Evolutionary conservation across 2,888 invertebrate genomes (phyloP).

Genomic region (Parnassius smintheus): DNA sequence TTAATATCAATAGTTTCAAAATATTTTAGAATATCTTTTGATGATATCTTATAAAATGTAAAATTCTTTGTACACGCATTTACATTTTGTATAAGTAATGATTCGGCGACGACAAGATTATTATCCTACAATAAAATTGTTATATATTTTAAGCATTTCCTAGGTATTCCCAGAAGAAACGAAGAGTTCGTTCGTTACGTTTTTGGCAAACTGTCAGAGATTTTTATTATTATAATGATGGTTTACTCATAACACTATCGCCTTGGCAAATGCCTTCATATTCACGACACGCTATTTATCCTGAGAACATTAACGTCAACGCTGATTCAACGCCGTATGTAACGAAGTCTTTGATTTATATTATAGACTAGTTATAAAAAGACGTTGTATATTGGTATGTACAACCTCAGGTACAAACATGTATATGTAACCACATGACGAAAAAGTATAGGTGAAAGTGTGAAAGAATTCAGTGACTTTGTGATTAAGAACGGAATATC

Average conservation of each 20-base stretch:
- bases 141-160: neutral
- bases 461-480: no score
- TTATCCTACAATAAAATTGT: neutral
- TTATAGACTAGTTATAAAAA: conserved; percentile 32
- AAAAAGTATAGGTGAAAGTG: conserved; percentile 29
- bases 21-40: no score
- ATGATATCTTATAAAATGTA: no score
- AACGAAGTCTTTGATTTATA: conserved; percentile 51
- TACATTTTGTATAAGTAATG: no score
- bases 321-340: conserved; percentile 44
- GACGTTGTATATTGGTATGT: conserved; percentile 28
- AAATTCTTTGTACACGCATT: no score
- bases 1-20: no score
- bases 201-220: conserved; percentile 69
- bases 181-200: conserved; percentile 30
- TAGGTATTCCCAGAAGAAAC: conserved; percentile 33
- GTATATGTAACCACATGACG: conserved; percentile 9
- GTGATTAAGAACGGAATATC: no score
- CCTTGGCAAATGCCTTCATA: conserved; percentile 63
- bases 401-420: conserved; percentile 25
- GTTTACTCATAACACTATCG: conserved; percentile 69
- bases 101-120: no score
- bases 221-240: conserved; percentile 73
- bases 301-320: conserved; percentile 58
- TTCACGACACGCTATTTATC: conserved; percentile 62